Percentiles rank a stretch among this genome's conserved stretches.
Conservation (phyloP, 2,888 invertebrate genomes). For the Atherix ibis region DNA sequence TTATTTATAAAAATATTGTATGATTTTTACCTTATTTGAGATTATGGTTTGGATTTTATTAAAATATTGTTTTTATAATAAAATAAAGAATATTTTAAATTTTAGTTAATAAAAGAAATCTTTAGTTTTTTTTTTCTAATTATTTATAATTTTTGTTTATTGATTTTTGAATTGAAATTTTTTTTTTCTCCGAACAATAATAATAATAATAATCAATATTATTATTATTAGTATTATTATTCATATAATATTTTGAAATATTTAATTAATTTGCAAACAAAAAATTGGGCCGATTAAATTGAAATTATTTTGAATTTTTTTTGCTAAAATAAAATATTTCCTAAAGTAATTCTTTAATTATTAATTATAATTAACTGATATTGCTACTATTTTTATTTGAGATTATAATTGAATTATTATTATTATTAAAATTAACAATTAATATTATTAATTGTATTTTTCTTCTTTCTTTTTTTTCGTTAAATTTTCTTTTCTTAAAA, state of each 20-base stretch:
- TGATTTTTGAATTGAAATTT: slow-evolving; percentile 4
- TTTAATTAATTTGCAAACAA: slow-evolving; percentile 7
- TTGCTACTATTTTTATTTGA: no score
- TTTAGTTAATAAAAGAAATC: neutral
- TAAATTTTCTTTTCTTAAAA: no score
- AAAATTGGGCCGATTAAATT: slow-evolving; percentile 13
- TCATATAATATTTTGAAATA: no score
- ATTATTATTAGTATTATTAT: neutral
- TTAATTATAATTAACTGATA: no score
- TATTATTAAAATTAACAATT: no score
- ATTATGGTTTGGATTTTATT: no score
- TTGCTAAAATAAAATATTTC: neutral
- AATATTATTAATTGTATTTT: no score
- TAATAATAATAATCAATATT: neutral
- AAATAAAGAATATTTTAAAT: neutral
- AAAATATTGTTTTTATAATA: slow-evolving; percentile 4
- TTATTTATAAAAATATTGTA: no score
- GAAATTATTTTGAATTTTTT: neutral
- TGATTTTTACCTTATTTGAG: no score
- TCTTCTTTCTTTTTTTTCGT: no score
- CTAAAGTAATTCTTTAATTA: no score
- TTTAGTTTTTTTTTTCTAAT: neutral
- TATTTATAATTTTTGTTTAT: neutral
- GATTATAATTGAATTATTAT: no score
- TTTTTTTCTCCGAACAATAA: neutral